Evolutionary conservation across 2,797 vertebrate genomes (phyloP).

Genomic region (Hydrolagus colliei): DNA sequence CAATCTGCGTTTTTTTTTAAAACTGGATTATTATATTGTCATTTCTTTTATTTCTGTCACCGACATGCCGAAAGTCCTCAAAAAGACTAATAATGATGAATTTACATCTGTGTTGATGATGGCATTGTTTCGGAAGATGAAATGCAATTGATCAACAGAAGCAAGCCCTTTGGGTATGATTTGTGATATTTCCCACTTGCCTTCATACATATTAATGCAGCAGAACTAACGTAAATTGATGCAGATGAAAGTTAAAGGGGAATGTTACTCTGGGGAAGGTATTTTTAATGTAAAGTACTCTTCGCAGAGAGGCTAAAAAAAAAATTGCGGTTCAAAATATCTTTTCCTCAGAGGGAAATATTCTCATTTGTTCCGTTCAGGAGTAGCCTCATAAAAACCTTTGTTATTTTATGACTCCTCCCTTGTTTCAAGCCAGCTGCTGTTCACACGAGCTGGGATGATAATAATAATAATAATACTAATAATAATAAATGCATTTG

Average conservation of each 20-base stretch:
- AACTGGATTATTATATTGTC: not conserved
- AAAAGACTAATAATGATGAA: not conserved
- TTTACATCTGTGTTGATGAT: not conserved
- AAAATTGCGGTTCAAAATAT: not conserved
- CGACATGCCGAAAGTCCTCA: not conserved
- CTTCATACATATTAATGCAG: not conserved
- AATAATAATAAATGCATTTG: too few relatives aligned
- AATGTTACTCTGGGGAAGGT: not conserved
- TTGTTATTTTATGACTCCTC: not conserved
- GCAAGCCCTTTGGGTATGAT: not conserved
- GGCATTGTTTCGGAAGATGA: not conserved
- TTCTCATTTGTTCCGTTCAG: not conserved
- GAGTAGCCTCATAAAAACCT: not conserved
- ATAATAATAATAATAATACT: too few relatives aligned
- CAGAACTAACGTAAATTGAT: not conserved
- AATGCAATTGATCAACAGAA: conserved; percentile 3
- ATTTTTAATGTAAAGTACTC: not conserved
- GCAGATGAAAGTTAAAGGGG: not conserved
- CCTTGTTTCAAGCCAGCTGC: not conserved
- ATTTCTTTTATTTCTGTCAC: not conserved
- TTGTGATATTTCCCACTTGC: not conserved
- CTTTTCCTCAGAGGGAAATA: not conserved
- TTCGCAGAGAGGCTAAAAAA: not conserved
- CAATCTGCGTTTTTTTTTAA: not conserved
- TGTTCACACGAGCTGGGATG: not conserved